Conservation (phyloP, 2,888 invertebrate genomes). For the Macrophya annulata region DNA sequence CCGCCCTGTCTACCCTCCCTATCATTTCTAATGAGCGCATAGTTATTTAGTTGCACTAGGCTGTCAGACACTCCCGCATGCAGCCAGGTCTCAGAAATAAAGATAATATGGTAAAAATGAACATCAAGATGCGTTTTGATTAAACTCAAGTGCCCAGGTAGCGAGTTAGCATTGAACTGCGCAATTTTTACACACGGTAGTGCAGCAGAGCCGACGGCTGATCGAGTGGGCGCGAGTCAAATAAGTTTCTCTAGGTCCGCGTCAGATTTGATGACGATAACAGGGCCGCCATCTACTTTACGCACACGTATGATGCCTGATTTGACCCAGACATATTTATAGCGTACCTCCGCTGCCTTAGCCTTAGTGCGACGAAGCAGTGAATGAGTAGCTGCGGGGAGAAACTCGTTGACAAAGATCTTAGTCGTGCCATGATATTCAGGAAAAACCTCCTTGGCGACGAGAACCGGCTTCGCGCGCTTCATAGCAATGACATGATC, state of each 20-base stretch:
- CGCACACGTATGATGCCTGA: not conserved
- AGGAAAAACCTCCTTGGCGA: not conserved
- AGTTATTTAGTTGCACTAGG: not conserved
- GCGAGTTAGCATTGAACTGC: constrained; percentile 5
- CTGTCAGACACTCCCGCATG: not conserved
- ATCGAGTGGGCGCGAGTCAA: not conserved
- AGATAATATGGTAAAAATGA: not conserved
- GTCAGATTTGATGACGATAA: not conserved
- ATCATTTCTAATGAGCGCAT: not conserved
- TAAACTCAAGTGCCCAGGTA: not conserved
- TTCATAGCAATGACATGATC: not conserved
- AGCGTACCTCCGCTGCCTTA: not conserved
- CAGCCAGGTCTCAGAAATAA: not conserved
- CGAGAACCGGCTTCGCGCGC: not conserved
- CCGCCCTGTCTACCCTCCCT: not conserved
- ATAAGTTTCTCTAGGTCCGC: not conserved
- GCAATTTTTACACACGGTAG: not conserved
- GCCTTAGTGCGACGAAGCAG: not conserved
- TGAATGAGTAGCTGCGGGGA: not conserved
- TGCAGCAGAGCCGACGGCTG: too few species aligned
- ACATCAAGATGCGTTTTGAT: not conserved
- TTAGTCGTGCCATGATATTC: not conserved
- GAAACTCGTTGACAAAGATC: not conserved
- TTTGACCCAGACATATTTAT: constrained; percentile 13
- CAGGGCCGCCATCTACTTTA: not conserved